These are phyloP conservation scores for Falco cherrug DNA, from an alignment of 2,797 vertebrate species.

Conservation along the genomic window DNA sequence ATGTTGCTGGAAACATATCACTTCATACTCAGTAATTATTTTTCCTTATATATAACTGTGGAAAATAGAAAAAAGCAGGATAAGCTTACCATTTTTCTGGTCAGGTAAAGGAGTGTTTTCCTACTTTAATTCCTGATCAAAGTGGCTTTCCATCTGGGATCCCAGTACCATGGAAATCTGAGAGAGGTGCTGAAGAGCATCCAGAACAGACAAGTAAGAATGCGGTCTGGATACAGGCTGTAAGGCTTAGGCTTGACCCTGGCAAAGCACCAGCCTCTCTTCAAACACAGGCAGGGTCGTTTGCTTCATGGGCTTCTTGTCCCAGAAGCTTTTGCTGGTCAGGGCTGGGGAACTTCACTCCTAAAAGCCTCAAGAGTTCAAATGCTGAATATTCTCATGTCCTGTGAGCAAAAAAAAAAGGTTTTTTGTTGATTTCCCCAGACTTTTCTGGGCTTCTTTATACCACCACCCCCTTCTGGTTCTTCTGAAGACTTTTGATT, in stretches of 20 bases:
- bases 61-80: background rate
- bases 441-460: background rate
- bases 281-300: background rate
- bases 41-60: background rate
- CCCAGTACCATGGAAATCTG: background rate
- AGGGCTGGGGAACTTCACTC: background rate
- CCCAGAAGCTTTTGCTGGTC: background rate
- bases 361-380: background rate
- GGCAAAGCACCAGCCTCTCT: background rate
- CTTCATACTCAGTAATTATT: background rate
- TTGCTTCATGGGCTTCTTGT: background rate
- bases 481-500: background rate
- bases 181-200: background rate
- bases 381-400: background rate
- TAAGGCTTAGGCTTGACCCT: background rate
- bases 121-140: background rate
- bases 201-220: background rate
- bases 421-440: background rate
- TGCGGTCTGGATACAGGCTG: rapidly evolving
- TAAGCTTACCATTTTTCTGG: background rate
- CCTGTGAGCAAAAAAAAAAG: background rate
- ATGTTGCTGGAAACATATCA: background rate
- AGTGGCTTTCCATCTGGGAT: background rate
- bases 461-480: background rate
- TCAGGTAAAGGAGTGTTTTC: background rate